Evolutionary conservation across 2,797 vertebrate species (phyloP).

Genomic region (Sylvia borin): DNA sequence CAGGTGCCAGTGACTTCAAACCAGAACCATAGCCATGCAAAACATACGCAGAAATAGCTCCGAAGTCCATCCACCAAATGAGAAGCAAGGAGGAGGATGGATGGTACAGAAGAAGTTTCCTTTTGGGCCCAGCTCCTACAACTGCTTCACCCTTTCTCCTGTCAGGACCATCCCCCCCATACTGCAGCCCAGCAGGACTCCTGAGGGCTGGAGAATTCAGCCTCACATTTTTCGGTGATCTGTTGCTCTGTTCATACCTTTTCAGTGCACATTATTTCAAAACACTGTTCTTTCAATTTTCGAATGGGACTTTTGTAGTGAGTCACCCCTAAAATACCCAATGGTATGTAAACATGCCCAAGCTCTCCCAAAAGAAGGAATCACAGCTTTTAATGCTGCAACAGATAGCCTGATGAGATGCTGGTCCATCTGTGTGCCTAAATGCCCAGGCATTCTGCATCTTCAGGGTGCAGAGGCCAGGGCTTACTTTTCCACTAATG

Average conservation of each 20-base stretch:
- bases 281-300: neutral
- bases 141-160: neutral
- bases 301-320: neutral
- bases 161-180: neutral
- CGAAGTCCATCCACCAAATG: neutral
- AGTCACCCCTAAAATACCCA: slow-evolving; percentile 36
- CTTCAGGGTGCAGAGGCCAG: neutral
- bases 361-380: neutral
- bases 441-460: neutral
- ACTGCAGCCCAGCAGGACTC: neutral
- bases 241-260: slow-evolving; percentile 17
- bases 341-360: slow-evolving; percentile 29
- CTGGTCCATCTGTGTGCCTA: neutral
- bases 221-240: slow-evolving; percentile 43
- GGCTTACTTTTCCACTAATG: neutral
- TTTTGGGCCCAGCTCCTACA: neutral
- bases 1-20: neutral
- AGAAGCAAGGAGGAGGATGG: fast-evolving
- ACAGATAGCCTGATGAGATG: neutral
- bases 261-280: neutral
- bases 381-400: neutral
- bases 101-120: neutral
- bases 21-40: neutral
- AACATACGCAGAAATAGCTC: neutral
- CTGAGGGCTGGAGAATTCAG: neutral